phyloP scores from a whole-genome alignment of 2,113 vertebrate genomes.

The Hippoglossus stenolepis region DNA sequence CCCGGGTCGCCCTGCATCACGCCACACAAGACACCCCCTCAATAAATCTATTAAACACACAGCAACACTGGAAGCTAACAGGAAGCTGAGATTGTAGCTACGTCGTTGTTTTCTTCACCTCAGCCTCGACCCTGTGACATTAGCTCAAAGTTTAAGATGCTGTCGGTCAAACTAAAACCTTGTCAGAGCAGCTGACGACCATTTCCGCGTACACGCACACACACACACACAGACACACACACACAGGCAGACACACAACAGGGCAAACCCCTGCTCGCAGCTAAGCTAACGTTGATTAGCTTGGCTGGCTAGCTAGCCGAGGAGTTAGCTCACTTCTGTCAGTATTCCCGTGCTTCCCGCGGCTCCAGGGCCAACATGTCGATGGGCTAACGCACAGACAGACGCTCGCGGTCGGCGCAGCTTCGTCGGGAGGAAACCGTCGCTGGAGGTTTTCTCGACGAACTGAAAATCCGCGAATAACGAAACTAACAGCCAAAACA shows the following conservation, averaged over 20 bases:
- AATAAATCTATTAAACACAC: not conserved
- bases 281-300: conserved; percentile 65
- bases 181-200: conserved; percentile 13
- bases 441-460: conserved; percentile 47
- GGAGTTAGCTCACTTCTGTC: conserved; percentile 55
- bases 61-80: conserved; percentile 1
- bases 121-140: not conserved
- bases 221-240: conserved; percentile 5
- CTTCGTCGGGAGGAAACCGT: conserved; percentile 31
- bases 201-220: conserved; percentile 49
- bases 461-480: conserved; percentile 67
- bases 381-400: not conserved
- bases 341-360: conserved; percentile 16
- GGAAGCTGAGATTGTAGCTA: not conserved
- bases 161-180: not conserved
- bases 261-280: conserved; percentile 22
- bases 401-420: conserved; percentile 12
- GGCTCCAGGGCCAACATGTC: not conserved
- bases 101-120: not conserved
- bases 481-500: conserved; percentile 84
- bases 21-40: not conserved
- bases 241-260: not conserved
- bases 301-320: conserved; percentile 58
- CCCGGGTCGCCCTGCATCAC: not conserved
- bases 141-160: not conserved